Conservation (phyloP, 2,113 vertebrate genomes). For the Thomomys bottae region DNA sequence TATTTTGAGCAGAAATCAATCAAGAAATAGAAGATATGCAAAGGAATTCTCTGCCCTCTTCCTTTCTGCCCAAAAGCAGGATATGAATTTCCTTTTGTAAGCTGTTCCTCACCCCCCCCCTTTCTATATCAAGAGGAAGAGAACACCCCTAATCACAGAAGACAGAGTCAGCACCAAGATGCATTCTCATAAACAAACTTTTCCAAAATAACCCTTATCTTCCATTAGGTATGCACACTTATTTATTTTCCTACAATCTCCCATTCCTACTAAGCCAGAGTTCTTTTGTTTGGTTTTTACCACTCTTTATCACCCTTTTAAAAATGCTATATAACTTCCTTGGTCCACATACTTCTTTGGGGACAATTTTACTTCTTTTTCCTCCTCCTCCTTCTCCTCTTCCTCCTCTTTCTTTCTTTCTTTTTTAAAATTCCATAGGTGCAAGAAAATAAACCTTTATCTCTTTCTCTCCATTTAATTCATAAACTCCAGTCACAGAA, state of each 20-base stretch:
- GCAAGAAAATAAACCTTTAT: background rate
- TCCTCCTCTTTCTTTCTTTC: background rate
- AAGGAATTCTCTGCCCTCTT: background rate
- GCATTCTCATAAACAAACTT: background rate
- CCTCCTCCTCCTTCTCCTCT: too few relatives aligned
- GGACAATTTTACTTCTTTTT: background rate
- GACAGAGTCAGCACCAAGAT: background rate
- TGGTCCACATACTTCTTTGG: background rate
- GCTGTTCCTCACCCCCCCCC: too few relatives aligned
- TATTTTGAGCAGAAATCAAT: background rate
- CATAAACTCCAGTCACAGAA: background rate
- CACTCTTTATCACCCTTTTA: background rate
- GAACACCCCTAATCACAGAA: background rate
- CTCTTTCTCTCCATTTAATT: background rate
- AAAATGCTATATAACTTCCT: background rate
- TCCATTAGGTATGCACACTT: background rate
- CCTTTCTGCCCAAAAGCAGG: background rate
- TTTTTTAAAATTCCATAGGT: background rate
- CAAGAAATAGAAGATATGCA: background rate
- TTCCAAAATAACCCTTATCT: background rate
- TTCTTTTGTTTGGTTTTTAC: background rate
- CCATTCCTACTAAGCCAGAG: background rate
- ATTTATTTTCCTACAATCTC: background rate
- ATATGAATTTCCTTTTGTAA: background rate
- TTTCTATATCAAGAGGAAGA: background rate